Evolutionary conservation across 2,888 invertebrate genomes (phyloP), one percentile per base, ranked within the genome.

Genomic region (Agriopis marginaria): DNA sequence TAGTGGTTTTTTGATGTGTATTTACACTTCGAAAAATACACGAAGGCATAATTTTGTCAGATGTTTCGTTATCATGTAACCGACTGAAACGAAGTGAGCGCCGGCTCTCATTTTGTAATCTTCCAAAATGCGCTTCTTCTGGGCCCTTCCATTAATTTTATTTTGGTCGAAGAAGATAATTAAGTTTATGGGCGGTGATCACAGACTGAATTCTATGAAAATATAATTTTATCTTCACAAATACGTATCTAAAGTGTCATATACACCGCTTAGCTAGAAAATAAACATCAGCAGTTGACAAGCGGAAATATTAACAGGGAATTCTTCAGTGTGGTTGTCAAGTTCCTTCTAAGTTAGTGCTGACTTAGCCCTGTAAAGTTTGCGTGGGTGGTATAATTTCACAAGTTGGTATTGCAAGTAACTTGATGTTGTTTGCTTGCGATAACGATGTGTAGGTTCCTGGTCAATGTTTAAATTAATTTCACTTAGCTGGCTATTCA

Each of bases 271-370:
- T 47, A 50, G 32, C 47, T 40, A 9, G 23, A 56, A 58, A 60
- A 69, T 69, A 69, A 69, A 69, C 56, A 69, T 69, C 56, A 32
- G 51, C 12, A 40, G 40, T 17, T 11, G 69, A 69, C 69, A 69
- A 50, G 54, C 61, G 61, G 69, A 61, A 56, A 69, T 65, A 56
- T 61, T 69, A 69, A 69, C 53, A 56, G 65, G 62, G 56, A 72
- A 68, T 73, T 72, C 71, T 73, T 75, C 63, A 67, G 67, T 67
- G 61, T 39, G 47, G 66, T 72, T 70, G 75, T 75, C 73, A 72
- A 61, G 63, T 66, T 51, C 40, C 60, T 47, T 17, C 68, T 65
- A 68, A 69, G 70, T 70, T 73, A 71, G 47, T 54, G 51, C 60
- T 67, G 59, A 69, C 59, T 74, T 68, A 70, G 55, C 53, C 56